Base-by-base conservation (phyloP, 92 coral and sea anemone species). In the Umimayanthus kanabou region DNA sequence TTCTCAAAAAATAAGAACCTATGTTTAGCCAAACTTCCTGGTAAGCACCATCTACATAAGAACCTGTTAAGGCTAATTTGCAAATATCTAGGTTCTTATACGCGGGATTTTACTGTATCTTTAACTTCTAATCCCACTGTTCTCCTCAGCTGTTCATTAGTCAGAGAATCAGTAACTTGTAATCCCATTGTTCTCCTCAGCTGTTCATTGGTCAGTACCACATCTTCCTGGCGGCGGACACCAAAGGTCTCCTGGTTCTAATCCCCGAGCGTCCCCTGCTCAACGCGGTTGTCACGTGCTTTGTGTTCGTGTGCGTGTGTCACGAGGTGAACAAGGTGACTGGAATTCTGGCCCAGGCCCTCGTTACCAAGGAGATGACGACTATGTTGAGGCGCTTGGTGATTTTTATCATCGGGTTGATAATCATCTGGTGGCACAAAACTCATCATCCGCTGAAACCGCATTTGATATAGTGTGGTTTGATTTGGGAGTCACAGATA, bases 371-470 rank as follows among this genome's bases (percentile, higher is more conserved):
- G 61, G 97, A 97, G 74, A 89, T 95, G 58, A 91, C 91, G 1
- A 94, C 95, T 0, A 95, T 97, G 99, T 40, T 95, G 42, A 53
- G 99, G 58, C 88, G 99, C 82, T 95, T 97, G 23, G 85, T 92
- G 22, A 92, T 95, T 50, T 97, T 97, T 89, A 82, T 97, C 42
- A 92, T 97, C 85, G 93, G 93, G 91, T 88, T 97, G 82, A 91
- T 97, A 29, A 91, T 95, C 53, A 97, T 97, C 45, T 95, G 99
- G 98, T 97, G 99, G 99, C 99, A 97, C 77, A 97, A 97, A 82
- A 97, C 99, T 0, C 98, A 93, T 81, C 98, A 92, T 82, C 88
- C 92, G 53, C 91, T 92, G 9, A 95, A 90, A 85, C 98, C 98
- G 16, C 91, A 87, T 50, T 49, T 95, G 28, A 78, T 88, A 20